These are phyloP conservation scores for Todiramphus saurophagus DNA, from an alignment of 2,113 vertebrate genomes.

Conservation along the genomic window DNA sequence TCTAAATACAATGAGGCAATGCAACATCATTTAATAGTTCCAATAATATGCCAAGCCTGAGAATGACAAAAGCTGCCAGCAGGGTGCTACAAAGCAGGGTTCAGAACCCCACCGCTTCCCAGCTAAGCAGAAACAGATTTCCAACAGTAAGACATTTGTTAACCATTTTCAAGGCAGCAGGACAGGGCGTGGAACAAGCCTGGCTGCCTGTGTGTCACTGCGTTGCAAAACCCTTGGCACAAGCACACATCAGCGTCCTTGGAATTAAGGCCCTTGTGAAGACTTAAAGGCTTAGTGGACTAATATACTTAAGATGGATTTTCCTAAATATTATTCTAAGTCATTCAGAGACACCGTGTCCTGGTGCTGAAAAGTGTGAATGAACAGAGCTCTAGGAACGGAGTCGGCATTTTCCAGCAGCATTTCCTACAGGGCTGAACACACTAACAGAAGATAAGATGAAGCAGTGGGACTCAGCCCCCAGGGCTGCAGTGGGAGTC, in stretches of 20 bases:
- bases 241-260: background rate
- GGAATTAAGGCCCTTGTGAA: constrained; percentile 57
- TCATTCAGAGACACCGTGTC: constrained; percentile 40
- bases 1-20: constrained; percentile 69
- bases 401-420: accelerated
- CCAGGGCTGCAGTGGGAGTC: background rate
- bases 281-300: constrained; percentile 55
- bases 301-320: constrained; percentile 50
- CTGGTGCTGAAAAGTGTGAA: constrained; percentile 39
- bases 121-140: constrained; percentile 67
- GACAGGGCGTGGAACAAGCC: background rate
- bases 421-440: background rate
- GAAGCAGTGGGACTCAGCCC: background rate
- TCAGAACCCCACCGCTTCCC: constrained; percentile 59
- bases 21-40: constrained; percentile 56
- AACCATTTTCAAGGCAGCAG: constrained; percentile 57
- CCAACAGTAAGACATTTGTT: constrained; percentile 52
- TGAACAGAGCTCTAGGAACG: background rate
- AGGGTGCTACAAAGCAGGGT: constrained; percentile 60
- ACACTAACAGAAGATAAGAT: accelerated
- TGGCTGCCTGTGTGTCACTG: background rate
- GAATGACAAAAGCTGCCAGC: constrained; percentile 68
- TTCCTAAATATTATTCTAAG: constrained; percentile 64
- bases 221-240: constrained; percentile 52
- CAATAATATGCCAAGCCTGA: constrained; percentile 63